Base-by-base conservation (phyloP, 2,113 vertebrate species). In the Ceuthmochares aereus region DNA sequence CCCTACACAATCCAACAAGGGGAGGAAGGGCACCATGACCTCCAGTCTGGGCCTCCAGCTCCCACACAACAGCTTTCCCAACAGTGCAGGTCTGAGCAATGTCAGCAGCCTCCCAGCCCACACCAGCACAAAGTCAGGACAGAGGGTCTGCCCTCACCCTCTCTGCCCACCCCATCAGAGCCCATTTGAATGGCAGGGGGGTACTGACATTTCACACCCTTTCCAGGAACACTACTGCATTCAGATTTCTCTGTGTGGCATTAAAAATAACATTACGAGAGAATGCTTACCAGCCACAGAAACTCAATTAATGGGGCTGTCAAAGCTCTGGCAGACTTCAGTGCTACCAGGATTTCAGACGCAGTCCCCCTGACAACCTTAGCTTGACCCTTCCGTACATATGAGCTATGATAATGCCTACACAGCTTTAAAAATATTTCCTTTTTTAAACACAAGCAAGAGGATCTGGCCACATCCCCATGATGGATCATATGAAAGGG, bases 241-340 rank as follows among this genome's bases (percentile, higher is more conserved):
- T 85, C 70, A 74, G 70, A 87, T 91, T 84, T 89, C 60, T 77
- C 60, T 45, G 7, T 15, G 18, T 59, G 51, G 83, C 55, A 67
- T 69, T 92, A 88, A 77, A 91, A 90, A 76, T 36, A 92, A 40
- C 59, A 63, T 51, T 22, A 62, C 30, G 36, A 93, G 70, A 69
- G 60, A 83, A 88, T 34, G 56, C 37, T 93, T 77, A 77, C 83
- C 76, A 90, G 67, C 63, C 55, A 63, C 79, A 93, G 91, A 85
- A 94, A 83, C 72, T 86, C 86, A 89, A 80, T 93, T 96, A 93
- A 93, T 73, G 59, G 64, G 60, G 60, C 60, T 93, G 90, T 86
- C 95, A 96, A 90, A 92, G 63, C 49, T 88, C 76, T 89, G 68
- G 52, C 72, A 95, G 93, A 93, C 73, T 93, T 90, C 83, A 75